phyloP scores from a whole-genome alignment of 2,888 invertebrate species.

The Melanotus villosus region DNA sequence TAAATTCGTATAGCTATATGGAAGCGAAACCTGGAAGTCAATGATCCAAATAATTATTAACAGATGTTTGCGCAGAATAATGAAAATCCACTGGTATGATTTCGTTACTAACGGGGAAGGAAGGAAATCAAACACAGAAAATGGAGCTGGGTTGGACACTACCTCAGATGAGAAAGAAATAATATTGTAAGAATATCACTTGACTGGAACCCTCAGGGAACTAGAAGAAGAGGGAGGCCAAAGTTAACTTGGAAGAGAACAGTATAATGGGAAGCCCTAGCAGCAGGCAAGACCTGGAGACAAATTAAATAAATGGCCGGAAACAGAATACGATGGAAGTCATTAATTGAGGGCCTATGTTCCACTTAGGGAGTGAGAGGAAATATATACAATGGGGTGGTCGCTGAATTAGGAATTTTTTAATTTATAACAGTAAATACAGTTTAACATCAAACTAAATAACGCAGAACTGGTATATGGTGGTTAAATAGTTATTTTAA shows the following conservation, averaged over 20 bases:
- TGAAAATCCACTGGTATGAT: background rate
- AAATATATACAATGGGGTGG: too few species aligned
- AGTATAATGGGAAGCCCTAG: background rate
- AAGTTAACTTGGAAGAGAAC: background rate
- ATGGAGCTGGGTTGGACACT: background rate
- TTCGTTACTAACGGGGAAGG: background rate
- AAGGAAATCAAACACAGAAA: background rate
- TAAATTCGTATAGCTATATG: background rate
- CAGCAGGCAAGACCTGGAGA: background rate
- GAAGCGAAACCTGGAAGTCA: background rate
- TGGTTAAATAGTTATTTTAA: too few species aligned
- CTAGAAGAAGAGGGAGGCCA: too few species aligned
- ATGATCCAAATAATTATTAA: background rate
- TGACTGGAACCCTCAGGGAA: too few species aligned
- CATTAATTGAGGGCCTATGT: too few species aligned
- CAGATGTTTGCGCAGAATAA: background rate
- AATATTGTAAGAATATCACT: background rate
- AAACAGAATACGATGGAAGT: too few species aligned
- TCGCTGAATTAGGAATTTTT: too few species aligned
- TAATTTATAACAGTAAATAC: too few species aligned
- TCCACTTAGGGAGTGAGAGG: too few species aligned
- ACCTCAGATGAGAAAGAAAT: background rate
- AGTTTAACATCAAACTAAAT: too few species aligned
- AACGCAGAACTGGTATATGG: too few species aligned
- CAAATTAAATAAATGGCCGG: too few species aligned